Percentiles rank a stretch among this genome's conserved stretches.
Conservation (phyloP, 2,888 invertebrate species). For the Drosophila emarginata region DNA sequence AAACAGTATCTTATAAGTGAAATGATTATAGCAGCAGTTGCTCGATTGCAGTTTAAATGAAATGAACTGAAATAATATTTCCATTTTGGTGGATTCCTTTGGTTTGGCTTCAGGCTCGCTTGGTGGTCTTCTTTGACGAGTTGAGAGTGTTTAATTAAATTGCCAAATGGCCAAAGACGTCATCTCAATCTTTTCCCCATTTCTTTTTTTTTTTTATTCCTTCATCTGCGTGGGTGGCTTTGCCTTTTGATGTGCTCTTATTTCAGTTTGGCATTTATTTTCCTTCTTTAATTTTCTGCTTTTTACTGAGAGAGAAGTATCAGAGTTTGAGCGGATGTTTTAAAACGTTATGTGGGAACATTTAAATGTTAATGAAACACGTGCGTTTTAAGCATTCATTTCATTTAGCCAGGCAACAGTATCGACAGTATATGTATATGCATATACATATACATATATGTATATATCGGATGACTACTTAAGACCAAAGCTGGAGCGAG, state of each 20-base stretch:
- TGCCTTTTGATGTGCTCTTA: background rate
- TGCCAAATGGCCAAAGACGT: slow-evolving; percentile 45
- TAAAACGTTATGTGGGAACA: slow-evolving; percentile 35
- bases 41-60: slow-evolving; percentile 13
- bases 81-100: slow-evolving; percentile 3
- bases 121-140: slow-evolving; percentile 50
- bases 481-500: slow-evolving; percentile 23
- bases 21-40: slow-evolving; percentile 17
- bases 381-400: slow-evolving; percentile 27
- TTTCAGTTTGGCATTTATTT: slow-evolving; percentile 25
- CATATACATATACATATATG: too few species aligned
- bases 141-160: slow-evolving; percentile 62
- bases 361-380: slow-evolving; percentile 64
- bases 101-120: slow-evolving; percentile 37
- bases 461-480: background rate
- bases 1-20: slow-evolving; percentile 46
- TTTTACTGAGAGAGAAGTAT: slow-evolving; percentile 24
- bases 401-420: too few species aligned
- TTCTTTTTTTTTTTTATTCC: too few species aligned
- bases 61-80: slow-evolving; percentile 23
- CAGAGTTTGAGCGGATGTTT: slow-evolving; percentile 28
- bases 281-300: background rate
- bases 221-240: slow-evolving; percentile 45
- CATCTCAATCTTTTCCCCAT: background rate
- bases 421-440: background rate